A percentile compares a stretch with the other conserved stretches of the same genome.
These are phyloP conservation scores for Montipora capitata DNA, from an alignment of 92 coral and sea anemone species.

Conservation along the genomic window DNA sequence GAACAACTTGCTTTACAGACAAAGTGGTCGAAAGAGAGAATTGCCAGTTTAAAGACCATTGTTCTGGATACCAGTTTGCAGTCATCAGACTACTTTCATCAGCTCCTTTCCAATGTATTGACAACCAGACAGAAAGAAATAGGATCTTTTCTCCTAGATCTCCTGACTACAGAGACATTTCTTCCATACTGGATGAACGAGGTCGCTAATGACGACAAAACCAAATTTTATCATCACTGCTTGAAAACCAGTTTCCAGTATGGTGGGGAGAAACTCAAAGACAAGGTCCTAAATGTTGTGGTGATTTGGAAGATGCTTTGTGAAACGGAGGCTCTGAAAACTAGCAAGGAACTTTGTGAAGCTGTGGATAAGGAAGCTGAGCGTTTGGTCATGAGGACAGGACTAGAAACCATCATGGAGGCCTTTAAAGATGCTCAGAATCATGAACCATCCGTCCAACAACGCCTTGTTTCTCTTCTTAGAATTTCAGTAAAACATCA, in stretches of 20 bases:
- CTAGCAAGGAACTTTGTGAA: not conserved
- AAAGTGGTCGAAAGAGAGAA: slow-evolving; percentile 5
- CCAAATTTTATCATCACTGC: not conserved
- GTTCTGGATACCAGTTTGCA: slow-evolving; percentile 64
- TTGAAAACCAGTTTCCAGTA: not conserved
- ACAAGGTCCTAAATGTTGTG: slow-evolving; percentile 32
- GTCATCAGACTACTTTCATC: not conserved
- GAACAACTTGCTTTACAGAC: slow-evolving; percentile 21
- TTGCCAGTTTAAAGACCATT: slow-evolving; percentile 31
- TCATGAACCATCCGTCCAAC: not conserved
- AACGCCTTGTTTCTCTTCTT: not conserved
- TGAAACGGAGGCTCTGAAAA: not conserved
- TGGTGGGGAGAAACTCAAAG: not conserved
- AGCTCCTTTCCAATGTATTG: not conserved
- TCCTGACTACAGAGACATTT: not conserved
- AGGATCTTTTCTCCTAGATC: not conserved
- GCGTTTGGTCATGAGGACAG: slow-evolving; percentile 17
- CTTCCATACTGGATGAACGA: not conserved
- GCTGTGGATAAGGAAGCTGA: slow-evolving; percentile 21
- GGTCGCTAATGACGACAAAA: not conserved
- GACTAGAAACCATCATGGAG: slow-evolving; percentile 12
- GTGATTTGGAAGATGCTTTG: not conserved
- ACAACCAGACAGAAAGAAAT: not conserved
- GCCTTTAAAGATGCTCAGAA: slow-evolving; percentile 49
- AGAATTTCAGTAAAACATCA: not conserved